These are phyloP conservation scores for Dolichomitus sp. DNA, from an alignment of 2,888 invertebrate species.

Conservation along the genomic window DNA sequence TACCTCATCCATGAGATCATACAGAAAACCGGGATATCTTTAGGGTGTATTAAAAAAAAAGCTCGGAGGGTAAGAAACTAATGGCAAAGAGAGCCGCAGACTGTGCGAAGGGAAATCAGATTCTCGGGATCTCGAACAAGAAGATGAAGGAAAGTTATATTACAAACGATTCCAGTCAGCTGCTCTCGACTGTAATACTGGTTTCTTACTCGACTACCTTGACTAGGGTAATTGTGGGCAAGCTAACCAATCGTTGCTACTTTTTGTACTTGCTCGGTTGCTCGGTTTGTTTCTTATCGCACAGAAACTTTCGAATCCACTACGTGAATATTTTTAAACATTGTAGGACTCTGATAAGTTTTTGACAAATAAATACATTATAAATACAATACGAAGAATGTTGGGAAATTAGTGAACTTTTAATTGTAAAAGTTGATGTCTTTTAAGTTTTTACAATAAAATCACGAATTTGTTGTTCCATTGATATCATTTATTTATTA, in stretches of 20 bases:
- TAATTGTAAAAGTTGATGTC: no score
- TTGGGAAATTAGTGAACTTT: no score
- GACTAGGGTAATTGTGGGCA: background rate
- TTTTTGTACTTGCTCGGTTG: background rate
- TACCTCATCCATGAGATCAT: constrained; percentile 19
- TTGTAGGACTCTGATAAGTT: no score
- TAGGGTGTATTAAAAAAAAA: constrained; percentile 1
- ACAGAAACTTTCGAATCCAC: no score
- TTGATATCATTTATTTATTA: no score
- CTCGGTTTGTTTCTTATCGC: no score
- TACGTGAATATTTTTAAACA: no score
- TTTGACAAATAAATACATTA: no score
- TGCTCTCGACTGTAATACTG: constrained; percentile 11
- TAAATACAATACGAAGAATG: no score
- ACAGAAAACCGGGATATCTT: constrained; percentile 10
- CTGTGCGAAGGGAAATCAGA: constrained; percentile 1
- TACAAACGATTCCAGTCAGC: background rate
- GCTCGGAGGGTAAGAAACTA: background rate
- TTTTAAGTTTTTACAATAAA: no score
- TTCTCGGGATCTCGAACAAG: background rate
- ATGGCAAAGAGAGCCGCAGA: background rate
- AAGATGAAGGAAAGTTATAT: background rate
- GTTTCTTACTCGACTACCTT: constrained; percentile 1
- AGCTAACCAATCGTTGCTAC: background rate
- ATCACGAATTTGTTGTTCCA: no score